These are phyloP conservation scores for Neodiprion pinetum DNA, from an alignment of 1,140 invertebrate genomes.

Conservation along the genomic window DNA sequence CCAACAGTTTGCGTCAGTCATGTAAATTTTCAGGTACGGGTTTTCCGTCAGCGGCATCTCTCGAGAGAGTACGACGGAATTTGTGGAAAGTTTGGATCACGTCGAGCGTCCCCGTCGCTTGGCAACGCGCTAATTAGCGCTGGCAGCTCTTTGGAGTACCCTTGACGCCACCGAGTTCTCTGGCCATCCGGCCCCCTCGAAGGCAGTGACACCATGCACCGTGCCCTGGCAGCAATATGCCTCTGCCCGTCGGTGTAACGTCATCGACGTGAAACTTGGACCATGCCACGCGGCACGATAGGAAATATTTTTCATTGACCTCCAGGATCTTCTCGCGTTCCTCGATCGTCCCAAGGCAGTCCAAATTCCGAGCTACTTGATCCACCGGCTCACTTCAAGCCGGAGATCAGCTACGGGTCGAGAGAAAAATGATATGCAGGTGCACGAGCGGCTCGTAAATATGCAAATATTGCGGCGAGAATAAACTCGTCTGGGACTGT, in stretches of 20 bases:
- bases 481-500: conserved; percentile 54
- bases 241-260: too few relatives aligned
- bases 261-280: too few relatives aligned
- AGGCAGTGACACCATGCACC: background rate
- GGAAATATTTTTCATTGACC: background rate
- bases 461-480: conserved; percentile 48
- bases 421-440: conserved; percentile 30
- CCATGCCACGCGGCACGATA: background rate
- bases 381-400: too few relatives aligned
- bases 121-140: conserved; percentile 63
- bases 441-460: conserved; percentile 51
- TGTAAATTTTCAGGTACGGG: too few relatives aligned
- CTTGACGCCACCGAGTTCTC: conserved; percentile 3
- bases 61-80: conserved; percentile 25
- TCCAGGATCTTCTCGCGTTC: background rate
- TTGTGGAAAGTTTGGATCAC: conserved; percentile 54
- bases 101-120: conserved; percentile 55
- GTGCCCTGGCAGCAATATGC: background rate
- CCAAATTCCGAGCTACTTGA: too few relatives aligned
- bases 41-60: too few relatives aligned
- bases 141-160: conserved; percentile 59
- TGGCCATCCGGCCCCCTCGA: background rate
- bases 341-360: background rate
- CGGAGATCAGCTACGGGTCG: too few relatives aligned
- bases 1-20: background rate